These are phyloP conservation scores for Odontomachus brunneus DNA, from an alignment of 1,140 invertebrate species.

Conservation along the genomic window DNA sequence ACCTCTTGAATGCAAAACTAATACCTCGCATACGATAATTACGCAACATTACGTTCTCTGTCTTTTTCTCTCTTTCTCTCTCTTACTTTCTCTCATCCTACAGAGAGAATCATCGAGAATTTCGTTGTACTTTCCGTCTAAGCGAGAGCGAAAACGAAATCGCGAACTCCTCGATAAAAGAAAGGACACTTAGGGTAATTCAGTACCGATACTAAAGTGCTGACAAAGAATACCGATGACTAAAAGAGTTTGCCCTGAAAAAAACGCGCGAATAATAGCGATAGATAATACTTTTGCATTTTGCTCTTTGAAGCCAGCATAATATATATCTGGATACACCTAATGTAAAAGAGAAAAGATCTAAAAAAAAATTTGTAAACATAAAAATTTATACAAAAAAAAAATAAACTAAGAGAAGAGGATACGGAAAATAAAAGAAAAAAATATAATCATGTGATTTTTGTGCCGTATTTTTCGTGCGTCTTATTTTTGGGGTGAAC, in stretches of 20 bases:
- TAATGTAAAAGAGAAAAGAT: too few species aligned
- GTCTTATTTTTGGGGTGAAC: conserved; percentile 34
- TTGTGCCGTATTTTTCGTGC: not conserved
- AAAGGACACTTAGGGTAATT: conserved; percentile 8
- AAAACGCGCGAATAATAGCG: not conserved
- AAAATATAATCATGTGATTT: conserved; percentile 1
- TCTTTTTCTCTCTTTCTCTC: conserved; percentile 18
- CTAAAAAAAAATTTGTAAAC: too few species aligned
- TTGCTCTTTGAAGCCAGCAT: too few species aligned
- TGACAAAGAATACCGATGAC: not conserved
- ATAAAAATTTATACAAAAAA: too few species aligned
- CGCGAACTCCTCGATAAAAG: not conserved
- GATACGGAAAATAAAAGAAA: not conserved
- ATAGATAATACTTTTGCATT: not conserved
- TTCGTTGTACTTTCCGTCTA: not conserved
- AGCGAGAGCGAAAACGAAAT: not conserved
- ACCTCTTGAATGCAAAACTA: conserved; percentile 4
- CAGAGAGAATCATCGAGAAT: conserved; percentile 10
- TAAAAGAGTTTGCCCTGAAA: conserved; percentile 21
- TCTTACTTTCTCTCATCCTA: conserved; percentile 4
- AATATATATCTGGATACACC: too few species aligned
- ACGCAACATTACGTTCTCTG: conserved; percentile 14
- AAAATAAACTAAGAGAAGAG: too few species aligned
- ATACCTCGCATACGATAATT: conserved; percentile 8
- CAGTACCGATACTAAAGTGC: not conserved